Evolutionary conservation across 2,113 vertebrate species (phyloP), one percentile per base, ranked within the genome.

Genomic region (Aspidoscelis tigris): DNA sequence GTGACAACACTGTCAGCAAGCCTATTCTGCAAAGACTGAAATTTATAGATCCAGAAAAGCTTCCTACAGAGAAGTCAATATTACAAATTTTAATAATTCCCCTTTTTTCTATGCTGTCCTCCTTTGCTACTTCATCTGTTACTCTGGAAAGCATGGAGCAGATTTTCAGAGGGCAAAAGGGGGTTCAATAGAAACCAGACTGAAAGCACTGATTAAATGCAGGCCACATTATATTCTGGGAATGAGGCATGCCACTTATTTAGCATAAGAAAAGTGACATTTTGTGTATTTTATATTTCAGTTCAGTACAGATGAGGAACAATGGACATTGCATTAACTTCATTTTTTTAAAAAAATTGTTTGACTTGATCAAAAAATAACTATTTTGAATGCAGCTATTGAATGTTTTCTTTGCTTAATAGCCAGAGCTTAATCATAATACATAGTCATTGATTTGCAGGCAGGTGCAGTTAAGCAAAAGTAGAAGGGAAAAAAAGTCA

Each of bases 391-490:
- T 75, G 22, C 2, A 65, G 71, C 5, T 12, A 18, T 21, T 20
- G 7, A 74, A 39, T n/a, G 2, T 64, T 84, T 89, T 76, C 75
- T 50, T 76, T 82, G 9, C 5, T 55, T 79, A 72, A 74, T 24
- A 69, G 22, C 41, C 0, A 47, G 44, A 82, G 50, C 26, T 4
- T 64, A 26, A 84, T 68, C n/a, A 14, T 83, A n/a, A 76, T 77
- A 81, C 76, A 24, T 89, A 70, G 20, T 14, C 9, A 24, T 75
- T 89, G 80, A 78, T 80, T 89, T 86, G 11, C 65, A 86, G 88
- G 55, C 22, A 78, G 75, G 77, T 6, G 55, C 81, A 81, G 11
- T 3, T 44, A 88, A 89, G 55, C 3, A 65, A 80, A 71, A 21
- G 4, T 66, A 22, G 88, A 43, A 41, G 73, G n/a, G 20, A 81